These are phyloP conservation scores for Aplidium turbinatum DNA, from an alignment of 23 tunicate genomes.

Conservation along the genomic window DNA sequence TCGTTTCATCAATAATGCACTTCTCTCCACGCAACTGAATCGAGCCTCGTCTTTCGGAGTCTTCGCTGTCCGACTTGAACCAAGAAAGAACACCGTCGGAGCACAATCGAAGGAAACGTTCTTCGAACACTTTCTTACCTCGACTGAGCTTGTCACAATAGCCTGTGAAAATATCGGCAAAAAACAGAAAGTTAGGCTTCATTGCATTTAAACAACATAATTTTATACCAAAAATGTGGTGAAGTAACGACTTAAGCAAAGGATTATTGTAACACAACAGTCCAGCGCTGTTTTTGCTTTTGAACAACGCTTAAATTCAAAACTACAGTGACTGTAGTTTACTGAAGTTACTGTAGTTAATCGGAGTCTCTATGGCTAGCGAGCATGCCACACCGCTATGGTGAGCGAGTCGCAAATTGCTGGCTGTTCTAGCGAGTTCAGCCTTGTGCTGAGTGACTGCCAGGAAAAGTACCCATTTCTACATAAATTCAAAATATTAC, in stretches of 20 bases:
- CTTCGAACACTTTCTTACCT: slow-evolving; percentile 39
- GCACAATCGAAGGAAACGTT: slow-evolving; percentile 28
- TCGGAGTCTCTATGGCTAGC: too few species aligned
- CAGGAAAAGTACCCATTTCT: too few species aligned
- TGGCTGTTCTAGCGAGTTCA: too few species aligned
- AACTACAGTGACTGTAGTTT: too few species aligned
- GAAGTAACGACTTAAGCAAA: neutral
- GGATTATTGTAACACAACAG: neutral
- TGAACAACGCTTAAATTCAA: neutral
- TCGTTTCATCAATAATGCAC: slow-evolving; percentile 22
- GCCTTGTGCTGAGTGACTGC: too few species aligned
- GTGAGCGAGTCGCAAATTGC: too few species aligned
- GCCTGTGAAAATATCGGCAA: neutral
- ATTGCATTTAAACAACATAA: neutral
- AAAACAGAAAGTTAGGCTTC: slow-evolving; percentile 1
- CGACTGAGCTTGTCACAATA: slow-evolving; percentile 32
- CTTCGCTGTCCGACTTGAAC: slow-evolving; percentile 30
- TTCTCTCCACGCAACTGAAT: slow-evolving; percentile 47
- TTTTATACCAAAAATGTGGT: neutral
- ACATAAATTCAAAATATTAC: too few species aligned
- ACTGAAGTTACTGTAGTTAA: too few species aligned
- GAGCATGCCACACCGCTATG: too few species aligned
- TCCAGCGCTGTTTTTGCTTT: neutral
- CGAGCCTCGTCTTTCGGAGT: slow-evolving; percentile 32
- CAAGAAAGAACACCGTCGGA: slow-evolving; percentile 46